These are phyloP conservation scores for Lichenostomus cassidix DNA, from an alignment of 2,113 vertebrate species.

Conservation along the genomic window DNA sequence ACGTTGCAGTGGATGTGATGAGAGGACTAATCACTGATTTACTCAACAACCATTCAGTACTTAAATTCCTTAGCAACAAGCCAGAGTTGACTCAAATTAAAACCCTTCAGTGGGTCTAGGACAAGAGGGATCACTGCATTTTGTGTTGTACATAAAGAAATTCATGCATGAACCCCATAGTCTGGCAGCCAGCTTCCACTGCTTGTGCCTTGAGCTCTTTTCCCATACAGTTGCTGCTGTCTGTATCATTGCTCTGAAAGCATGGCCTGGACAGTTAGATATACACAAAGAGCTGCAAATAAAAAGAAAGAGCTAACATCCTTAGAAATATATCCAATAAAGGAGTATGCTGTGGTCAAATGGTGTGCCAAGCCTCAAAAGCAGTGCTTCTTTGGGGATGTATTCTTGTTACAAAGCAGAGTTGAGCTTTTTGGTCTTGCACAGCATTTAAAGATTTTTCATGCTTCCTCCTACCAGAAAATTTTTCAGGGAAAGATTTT, in stretches of 20 bases:
- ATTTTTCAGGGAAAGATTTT: neutral
- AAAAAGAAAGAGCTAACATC: neutral
- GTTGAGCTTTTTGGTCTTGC: neutral
- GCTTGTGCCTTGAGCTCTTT: neutral
- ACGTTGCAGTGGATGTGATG: rapidly evolving
- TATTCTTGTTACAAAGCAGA: neutral
- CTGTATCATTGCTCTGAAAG: neutral
- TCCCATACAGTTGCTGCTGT: neutral
- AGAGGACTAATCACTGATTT: neutral
- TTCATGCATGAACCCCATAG: neutral
- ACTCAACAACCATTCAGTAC: neutral
- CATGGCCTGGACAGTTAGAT: neutral
- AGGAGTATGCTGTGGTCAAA: neutral
- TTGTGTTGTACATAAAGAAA: neutral
- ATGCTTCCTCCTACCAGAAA: neutral
- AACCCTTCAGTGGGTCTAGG: neutral
- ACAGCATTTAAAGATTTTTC: neutral
- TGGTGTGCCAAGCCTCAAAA: neutral
- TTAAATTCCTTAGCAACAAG: neutral
- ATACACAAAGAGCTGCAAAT: neutral
- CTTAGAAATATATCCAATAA: neutral
- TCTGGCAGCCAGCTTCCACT: neutral
- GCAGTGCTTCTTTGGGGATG: neutral
- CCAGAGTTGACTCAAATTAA: neutral
- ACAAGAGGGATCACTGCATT: neutral